Evolutionary conservation across 2,888 invertebrate genomes (phyloP).

Genomic region (Nomada hirtipes): DNA sequence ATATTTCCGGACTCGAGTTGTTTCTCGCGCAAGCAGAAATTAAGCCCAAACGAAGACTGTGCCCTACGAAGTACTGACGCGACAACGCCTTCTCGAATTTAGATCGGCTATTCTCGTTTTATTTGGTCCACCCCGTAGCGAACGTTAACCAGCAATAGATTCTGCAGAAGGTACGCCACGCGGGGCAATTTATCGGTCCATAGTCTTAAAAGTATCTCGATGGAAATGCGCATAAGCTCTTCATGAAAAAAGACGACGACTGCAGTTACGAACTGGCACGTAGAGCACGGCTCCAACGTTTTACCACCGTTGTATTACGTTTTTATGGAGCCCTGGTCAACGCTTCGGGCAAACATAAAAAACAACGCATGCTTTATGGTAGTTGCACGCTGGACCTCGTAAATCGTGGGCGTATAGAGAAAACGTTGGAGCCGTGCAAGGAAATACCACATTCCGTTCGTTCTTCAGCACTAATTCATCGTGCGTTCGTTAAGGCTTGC

Average conservation of each 20-base stretch:
- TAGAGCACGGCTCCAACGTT: constrained; percentile 3
- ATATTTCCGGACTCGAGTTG: not conserved
- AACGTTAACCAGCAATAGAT: too few relatives aligned
- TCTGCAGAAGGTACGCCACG: too few relatives aligned
- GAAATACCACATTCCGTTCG: constrained; percentile 15
- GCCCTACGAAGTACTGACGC: too few relatives aligned
- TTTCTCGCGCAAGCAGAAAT: not conserved
- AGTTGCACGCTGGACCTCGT: constrained; percentile 38
- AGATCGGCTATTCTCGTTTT: too few relatives aligned
- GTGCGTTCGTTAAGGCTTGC: constrained; percentile 27
- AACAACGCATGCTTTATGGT: constrained; percentile 34
- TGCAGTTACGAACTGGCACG: constrained; percentile 12
- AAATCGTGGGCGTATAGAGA: constrained; percentile 37
- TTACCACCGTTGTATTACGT: constrained; percentile 30
- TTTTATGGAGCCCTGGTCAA: constrained; percentile 51
- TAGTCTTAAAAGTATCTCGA: not conserved
- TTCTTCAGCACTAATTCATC: constrained; percentile 7
- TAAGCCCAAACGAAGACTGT: not conserved
- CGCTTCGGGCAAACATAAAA: constrained; percentile 30
- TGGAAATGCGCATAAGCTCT: not conserved
- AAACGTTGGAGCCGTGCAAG: not conserved
- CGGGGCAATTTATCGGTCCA: not conserved
- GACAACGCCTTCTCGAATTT: not conserved
- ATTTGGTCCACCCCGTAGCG: too few relatives aligned
- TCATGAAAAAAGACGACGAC: constrained; percentile 6